Evolutionary conservation across 1,140 invertebrate genomes (phyloP), one percentile per base, ranked within the genome.

Genomic region (Drosophila lini): DNA sequence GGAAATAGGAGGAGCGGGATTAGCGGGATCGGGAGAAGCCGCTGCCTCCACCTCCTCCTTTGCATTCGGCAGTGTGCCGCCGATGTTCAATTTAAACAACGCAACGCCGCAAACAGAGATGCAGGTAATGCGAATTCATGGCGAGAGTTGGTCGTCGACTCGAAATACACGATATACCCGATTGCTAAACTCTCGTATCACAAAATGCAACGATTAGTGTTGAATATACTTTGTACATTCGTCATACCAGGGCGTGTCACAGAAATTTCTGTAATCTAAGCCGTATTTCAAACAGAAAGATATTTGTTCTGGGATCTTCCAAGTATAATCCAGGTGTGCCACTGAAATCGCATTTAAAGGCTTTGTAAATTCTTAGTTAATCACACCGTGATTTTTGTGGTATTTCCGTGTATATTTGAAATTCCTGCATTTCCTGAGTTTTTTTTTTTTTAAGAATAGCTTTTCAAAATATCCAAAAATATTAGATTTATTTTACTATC

Each of bases 121-220:
- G 73, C 81, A 86, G 83, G 83, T 86, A 86, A 86, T 80, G 48
- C 60, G 28, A 76, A 57, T 65, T 44, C n/a, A 38, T 69, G 50
- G 36, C 34, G n/a, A 60, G 65, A 44, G 65, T 67, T 69, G 32
- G 59, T 22, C 32, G 47, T 65, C 55, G 56, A 74, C 57, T 74
- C 44, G 11, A 64, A 13, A 36, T 13, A 65, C 36, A 74, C 41
- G 16, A 55, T 52, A 57, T 52, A 28, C 11, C 22, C 44, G 32
- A 78, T 28, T 50, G 61, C 52, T 45, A 52, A 55, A 28, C 19
- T 52, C 16, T 6, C 5, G 28, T 32, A 68, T 10, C 42, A 57
- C 10, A 3, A 31, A 31, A 53, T 45, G 22, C 16, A 22, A 40
- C 28, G 10, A 13, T 13, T 36, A 11, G n/a, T 13, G n/a, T 38